A percentile compares a stretch with the other conserved stretches of the same genome.
Evolutionary conservation across 2,797 vertebrate genomes (phyloP).

Genomic region (Muscicapa striata): DNA sequence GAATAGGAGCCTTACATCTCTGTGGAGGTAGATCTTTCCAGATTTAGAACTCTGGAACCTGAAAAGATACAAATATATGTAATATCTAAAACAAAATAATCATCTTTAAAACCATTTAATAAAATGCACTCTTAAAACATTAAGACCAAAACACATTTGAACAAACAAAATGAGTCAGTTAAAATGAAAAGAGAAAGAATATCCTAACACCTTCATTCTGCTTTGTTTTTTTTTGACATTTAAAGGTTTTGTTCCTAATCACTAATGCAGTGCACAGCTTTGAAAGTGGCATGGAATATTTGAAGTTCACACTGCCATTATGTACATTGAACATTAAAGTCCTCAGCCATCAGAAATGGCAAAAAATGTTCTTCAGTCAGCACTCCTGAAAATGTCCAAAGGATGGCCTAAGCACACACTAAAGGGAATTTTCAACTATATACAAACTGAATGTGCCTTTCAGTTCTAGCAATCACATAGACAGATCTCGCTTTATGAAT

Average conservation of each 20-base stretch:
- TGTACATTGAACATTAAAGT: too few species aligned
- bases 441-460: neutral
- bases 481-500: neutral
- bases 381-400: neutral
- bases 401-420: neutral
- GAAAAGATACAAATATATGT: slow-evolving; percentile 5
- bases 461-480: neutral
- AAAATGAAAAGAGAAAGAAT: neutral
- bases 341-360: too few species aligned
- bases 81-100: neutral
- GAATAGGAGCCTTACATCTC: slow-evolving; percentile 97
- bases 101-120: neutral
- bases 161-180: neutral
- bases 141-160: neutral
- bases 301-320: neutral
- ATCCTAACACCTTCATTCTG: neutral
- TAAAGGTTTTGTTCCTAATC: neutral
- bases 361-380: too few species aligned
- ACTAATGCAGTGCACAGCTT: neutral
- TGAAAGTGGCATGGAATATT: neutral
- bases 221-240: neutral
- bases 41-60: slow-evolving; percentile 99
- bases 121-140: neutral
- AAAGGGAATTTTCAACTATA: neutral
- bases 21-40: slow-evolving; percentile 99